Evolutionary conservation across 2,113 vertebrate genomes (phyloP).

Genomic region (Pleuronectes platessa): DNA sequence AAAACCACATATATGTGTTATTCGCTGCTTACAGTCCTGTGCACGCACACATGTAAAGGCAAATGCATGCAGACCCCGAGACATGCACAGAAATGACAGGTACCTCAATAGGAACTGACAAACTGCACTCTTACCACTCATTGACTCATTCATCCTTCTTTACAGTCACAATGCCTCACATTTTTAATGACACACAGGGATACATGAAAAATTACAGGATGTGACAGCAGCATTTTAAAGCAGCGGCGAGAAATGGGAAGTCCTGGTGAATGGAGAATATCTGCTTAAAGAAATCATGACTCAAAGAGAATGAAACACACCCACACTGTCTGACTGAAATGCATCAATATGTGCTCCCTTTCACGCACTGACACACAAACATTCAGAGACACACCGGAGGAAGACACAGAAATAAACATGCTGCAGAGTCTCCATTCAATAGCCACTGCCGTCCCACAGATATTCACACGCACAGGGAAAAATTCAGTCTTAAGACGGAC

Average conservation of each 20-base stretch:
- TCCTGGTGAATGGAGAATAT: conserved; percentile 67
- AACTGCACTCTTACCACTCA: conserved; percentile 38
- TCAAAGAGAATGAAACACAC: conserved; percentile 78
- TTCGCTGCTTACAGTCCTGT: conserved; percentile 41
- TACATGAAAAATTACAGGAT: conserved; percentile 22
- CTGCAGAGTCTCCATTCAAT: conserved; percentile 71
- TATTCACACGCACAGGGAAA: conserved; percentile 62
- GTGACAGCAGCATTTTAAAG: conserved; percentile 31
- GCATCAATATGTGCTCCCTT: conserved; percentile 70
- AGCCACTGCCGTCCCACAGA: conserved; percentile 50
- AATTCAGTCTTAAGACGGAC: conserved; percentile 36
- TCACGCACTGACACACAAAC: conserved; percentile 61
- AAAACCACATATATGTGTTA: conserved; percentile 54
- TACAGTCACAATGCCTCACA: conserved; percentile 39
- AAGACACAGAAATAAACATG: conserved; percentile 76
- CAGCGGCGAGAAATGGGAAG: conserved; percentile 37
- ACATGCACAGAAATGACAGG: conserved; percentile 36
- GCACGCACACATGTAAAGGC: conserved; percentile 18
- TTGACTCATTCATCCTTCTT: conserved; percentile 34
- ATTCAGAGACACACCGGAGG: conserved; percentile 57
- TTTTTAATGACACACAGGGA: conserved; percentile 36
- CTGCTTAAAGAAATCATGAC: conserved; percentile 69
- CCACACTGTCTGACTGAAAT: conserved; percentile 80
- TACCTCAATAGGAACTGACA: conserved; percentile 35
- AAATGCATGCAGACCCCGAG: conserved; percentile 37